Percentiles rank a stretch among this genome's conserved stretches.
Evolutionary conservation across 2,113 vertebrate species (phyloP).

Genomic region (Neofelis nebulosa): DNA sequence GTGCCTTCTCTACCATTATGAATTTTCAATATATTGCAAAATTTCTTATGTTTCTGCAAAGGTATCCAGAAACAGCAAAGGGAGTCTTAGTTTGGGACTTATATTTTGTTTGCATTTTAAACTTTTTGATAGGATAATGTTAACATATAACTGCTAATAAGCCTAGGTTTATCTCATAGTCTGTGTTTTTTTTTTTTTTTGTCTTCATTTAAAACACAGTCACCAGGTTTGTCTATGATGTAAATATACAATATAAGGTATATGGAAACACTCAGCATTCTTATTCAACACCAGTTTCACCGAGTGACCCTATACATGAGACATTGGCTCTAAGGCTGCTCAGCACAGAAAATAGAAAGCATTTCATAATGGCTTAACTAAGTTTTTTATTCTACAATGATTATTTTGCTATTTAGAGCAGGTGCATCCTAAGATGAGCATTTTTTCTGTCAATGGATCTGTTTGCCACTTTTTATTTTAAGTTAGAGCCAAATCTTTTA

Average conservation of each 20-base stretch:
- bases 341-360: background rate
- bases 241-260: slow-evolving; percentile 27
- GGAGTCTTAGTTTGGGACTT: background rate
- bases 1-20: background rate
- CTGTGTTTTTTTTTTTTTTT: background rate
- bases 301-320: background rate
- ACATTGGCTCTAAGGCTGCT: background rate
- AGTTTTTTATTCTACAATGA: slow-evolving; percentile 17
- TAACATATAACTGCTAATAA: background rate
- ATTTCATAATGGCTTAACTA: slow-evolving; percentile 4
- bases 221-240: background rate
- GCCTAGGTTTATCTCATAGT: background rate
- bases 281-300: slow-evolving; percentile 16
- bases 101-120: background rate
- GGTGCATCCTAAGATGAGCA: background rate
- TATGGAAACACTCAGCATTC: background rate
- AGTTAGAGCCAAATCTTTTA: slow-evolving; percentile 35
- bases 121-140: background rate
- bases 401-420: slow-evolving; percentile 59
- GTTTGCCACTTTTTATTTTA: slow-evolving; percentile 52
- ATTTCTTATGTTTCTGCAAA: background rate
- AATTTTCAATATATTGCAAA: background rate
- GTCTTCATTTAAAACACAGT: background rate
- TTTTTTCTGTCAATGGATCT: slow-evolving; percentile 37
- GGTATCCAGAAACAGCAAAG: background rate